Evolutionary conservation across 1,140 invertebrate species (phyloP).

Genomic region (Heliconius hermathena): DNA sequence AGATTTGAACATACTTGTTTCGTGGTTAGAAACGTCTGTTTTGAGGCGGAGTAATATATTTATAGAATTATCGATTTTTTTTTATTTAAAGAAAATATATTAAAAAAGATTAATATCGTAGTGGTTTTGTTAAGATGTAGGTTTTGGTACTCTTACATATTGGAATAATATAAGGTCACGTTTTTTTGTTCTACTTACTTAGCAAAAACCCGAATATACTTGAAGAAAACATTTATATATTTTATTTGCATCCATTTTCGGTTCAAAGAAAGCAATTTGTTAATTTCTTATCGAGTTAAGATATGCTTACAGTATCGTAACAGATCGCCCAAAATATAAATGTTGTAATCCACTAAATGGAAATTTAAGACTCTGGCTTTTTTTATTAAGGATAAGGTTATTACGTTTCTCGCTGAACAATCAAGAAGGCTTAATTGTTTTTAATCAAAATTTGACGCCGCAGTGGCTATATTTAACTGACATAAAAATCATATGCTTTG

Average conservation of each 20-base stretch:
- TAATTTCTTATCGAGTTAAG: neutral
- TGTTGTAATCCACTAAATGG: constrained; percentile 30
- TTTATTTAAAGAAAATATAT: no score
- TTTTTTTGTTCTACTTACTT: no score
- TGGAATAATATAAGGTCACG: no score
- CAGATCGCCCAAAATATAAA: constrained; percentile 14
- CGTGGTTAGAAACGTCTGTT: neutral
- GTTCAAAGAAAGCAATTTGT: neutral
- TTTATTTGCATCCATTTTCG: neutral
- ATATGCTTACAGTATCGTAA: neutral
- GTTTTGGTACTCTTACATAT: no score
- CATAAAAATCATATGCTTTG: neutral
- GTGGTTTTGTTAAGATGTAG: no score
- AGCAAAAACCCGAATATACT: no score
- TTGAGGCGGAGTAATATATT: neutral
- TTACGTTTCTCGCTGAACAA: constrained; percentile 28
- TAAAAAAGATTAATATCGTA: no score
- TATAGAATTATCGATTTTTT: neutral
- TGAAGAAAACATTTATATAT: neutral
- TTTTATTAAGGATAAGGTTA: constrained; percentile 26
- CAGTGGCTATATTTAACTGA: neutral
- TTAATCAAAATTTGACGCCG: constrained; percentile 23
- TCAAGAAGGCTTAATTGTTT: constrained; percentile 32
- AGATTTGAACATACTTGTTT: constrained; percentile 1
- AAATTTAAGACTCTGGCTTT: constrained; percentile 28